Conservation (phyloP, 2,113 vertebrate species). For the Malurus elegans region DNA sequence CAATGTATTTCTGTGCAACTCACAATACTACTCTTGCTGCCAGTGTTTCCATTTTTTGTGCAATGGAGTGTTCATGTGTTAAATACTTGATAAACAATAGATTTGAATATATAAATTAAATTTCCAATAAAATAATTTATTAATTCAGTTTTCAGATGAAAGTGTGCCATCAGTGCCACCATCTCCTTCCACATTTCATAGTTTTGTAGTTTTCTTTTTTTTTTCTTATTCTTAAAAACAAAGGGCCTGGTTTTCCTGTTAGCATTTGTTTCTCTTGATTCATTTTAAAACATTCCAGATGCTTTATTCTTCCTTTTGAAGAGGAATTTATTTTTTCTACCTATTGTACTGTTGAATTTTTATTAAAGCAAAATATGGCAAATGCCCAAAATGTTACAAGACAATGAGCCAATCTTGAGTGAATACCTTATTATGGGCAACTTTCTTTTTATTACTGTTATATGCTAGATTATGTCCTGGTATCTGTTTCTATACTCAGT, state of each 20-base stretch:
- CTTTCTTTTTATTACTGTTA: slow-evolving; percentile 30
- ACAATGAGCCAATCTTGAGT: neutral
- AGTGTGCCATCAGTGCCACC: neutral
- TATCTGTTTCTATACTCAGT: slow-evolving; percentile 46
- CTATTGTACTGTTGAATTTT: neutral
- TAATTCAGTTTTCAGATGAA: neutral
- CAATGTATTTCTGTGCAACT: neutral
- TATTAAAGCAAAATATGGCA: slow-evolving; percentile 10
- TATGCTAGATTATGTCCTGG: slow-evolving; percentile 4
- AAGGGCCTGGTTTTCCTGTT: neutral
- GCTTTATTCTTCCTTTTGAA: slow-evolving; percentile 31
- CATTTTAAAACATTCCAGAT: slow-evolving; percentile 43
- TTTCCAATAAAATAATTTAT: neutral
- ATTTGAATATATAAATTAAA: neutral
- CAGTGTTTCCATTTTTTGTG: neutral
- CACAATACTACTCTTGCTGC: neutral
- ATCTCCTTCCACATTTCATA: neutral
- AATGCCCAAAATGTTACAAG: neutral
- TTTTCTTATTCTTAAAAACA: neutral
- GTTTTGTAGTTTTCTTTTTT: neutral
- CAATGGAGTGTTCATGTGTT: neutral
- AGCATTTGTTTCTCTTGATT: neutral
- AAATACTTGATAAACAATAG: neutral
- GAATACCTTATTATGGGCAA: neutral
- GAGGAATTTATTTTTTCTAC: neutral